Evolutionary conservation across 2,113 vertebrate genomes (phyloP).

Genomic region (Progne subis): DNA sequence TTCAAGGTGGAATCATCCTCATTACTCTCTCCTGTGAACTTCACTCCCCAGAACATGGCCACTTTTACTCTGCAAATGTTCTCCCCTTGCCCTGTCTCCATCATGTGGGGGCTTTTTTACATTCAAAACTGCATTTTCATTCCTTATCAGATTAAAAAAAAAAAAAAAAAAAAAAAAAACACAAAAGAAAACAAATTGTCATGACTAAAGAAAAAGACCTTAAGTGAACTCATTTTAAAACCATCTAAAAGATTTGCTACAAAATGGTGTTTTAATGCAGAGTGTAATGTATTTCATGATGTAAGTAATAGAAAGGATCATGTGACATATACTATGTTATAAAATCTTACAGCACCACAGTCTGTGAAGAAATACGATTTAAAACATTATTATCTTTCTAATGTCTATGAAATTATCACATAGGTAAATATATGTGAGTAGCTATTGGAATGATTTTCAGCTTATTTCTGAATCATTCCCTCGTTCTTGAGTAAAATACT

Average conservation of each 20-base stretch:
- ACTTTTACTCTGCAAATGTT: fast-evolving
- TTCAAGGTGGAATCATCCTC: neutral
- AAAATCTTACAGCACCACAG: neutral
- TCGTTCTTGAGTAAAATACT: neutral
- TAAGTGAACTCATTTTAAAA: neutral
- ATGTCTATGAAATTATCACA: neutral
- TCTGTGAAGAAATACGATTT: neutral
- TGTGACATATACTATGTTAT: neutral
- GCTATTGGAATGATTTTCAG: neutral
- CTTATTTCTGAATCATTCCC: neutral
- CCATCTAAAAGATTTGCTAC: neutral
- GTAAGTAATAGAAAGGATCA: neutral
- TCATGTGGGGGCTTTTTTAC: neutral
- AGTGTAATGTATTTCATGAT: neutral
- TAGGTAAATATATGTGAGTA: neutral
- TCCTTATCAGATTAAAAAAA: too few species aligned
- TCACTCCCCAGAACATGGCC: neutral
- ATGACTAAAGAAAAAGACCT: neutral
- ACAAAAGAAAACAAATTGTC: too few species aligned
- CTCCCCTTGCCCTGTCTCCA: neutral
- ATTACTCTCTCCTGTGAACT: neutral
- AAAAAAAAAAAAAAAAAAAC: neutral
- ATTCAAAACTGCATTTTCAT: neutral
- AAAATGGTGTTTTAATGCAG: neutral
- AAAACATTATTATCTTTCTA: neutral